phyloP scores from a whole-genome alignment of 2,888 invertebrate species.

The Eumerus sabulonum region DNA sequence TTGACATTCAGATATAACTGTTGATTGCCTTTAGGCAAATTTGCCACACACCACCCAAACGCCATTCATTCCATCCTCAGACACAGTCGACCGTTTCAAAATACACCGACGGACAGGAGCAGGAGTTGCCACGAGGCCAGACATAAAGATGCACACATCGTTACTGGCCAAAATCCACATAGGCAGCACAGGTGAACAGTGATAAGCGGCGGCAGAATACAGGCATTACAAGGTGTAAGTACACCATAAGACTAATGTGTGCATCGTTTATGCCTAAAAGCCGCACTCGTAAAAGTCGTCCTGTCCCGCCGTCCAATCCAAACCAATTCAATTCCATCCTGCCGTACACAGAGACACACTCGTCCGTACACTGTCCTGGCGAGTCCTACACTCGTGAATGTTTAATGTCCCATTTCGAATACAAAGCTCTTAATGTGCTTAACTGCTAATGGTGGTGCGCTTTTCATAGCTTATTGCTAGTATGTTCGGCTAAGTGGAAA shows the following conservation, averaged over 20 bases:
- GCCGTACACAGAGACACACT: background rate
- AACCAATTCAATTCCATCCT: background rate
- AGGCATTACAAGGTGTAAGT: constrained; percentile 57
- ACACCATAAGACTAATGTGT: constrained; percentile 57
- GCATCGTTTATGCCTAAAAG: constrained; percentile 65
- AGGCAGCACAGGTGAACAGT: constrained; percentile 20
- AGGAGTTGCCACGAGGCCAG: background rate
- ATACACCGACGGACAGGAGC: background rate
- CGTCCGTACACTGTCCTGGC: background rate
- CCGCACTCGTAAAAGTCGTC: constrained; percentile 65
- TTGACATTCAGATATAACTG: constrained; percentile 20
- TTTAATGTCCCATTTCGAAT: constrained; percentile 67
- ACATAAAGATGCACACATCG: constrained; percentile 57
- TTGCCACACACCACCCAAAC: constrained; percentile 7
- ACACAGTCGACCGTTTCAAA: background rate
- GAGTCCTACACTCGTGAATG: constrained; percentile 55
- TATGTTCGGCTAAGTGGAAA: constrained; percentile 56
- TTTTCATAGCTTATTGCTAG: constrained; percentile 66
- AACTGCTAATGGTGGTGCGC: constrained; percentile 66
- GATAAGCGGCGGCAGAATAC: background rate
- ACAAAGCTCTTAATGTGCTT: constrained; percentile 69
- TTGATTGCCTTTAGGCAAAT: constrained; percentile 20
- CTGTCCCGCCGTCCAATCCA: constrained; percentile 24
- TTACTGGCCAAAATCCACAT: too few species aligned
- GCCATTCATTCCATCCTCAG: too few species aligned